Evolutionary conservation across 2,797 vertebrate species (phyloP).

Genomic region (Sylvia borin): DNA sequence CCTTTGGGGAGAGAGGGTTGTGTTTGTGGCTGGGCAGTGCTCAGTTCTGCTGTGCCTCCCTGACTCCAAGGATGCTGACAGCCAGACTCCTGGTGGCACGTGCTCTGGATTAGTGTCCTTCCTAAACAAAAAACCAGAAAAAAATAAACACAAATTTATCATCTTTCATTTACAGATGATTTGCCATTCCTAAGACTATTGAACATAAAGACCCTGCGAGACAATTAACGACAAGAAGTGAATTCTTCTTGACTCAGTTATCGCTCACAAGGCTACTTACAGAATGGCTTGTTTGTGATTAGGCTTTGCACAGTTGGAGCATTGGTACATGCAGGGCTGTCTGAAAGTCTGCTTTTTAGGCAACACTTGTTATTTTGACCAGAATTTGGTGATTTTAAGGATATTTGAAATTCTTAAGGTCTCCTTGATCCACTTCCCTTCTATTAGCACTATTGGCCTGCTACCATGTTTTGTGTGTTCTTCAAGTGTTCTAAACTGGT

Average conservation of each 20-base stretch:
- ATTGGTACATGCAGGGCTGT: accelerated
- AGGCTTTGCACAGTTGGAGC: not conserved
- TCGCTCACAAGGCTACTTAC: not conserved
- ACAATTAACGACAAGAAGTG: not conserved
- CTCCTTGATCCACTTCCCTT: not conserved
- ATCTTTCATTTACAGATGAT: not conserved
- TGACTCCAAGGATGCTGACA: not conserved
- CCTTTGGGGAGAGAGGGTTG: not conserved
- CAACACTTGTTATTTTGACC: not conserved
- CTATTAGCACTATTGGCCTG: not conserved
- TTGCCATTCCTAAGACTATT: not conserved
- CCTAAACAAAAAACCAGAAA: not conserved
- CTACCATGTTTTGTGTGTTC: not conserved
- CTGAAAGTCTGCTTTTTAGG: not conserved
- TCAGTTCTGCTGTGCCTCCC: not conserved
- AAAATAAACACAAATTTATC: not conserved
- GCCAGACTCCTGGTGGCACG: not conserved
- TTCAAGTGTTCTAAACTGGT: not conserved
- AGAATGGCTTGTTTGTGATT: not conserved
- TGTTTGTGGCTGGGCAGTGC: not conserved
- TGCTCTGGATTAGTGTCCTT: not conserved
- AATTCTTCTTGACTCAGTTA: not conserved
- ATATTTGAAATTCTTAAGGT: not conserved
- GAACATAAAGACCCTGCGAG: not conserved
- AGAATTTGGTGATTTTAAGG: not conserved